Percentiles rank a stretch among this genome's conserved stretches.
phyloP scores from a whole-genome alignment of 2,888 invertebrate species.

The Abrostola tripartita region DNA sequence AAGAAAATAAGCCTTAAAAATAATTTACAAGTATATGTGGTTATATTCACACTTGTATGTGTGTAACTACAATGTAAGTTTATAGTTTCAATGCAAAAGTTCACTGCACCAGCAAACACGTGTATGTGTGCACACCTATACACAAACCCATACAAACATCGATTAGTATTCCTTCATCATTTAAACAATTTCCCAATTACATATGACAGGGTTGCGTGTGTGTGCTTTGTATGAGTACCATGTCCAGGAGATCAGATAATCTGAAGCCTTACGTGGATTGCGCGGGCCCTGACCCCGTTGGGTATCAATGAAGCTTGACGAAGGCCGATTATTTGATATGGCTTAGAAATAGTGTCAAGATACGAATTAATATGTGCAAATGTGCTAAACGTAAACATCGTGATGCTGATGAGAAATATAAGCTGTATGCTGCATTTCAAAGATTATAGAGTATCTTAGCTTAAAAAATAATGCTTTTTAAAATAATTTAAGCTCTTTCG shows the following conservation, averaged over 20 bases:
- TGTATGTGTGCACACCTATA: neutral
- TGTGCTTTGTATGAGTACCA: conserved; percentile 44
- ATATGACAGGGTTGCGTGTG: conserved; percentile 30
- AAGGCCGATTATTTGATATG: conserved; percentile 43
- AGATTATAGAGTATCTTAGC: too few species aligned
- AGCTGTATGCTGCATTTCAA: too few species aligned
- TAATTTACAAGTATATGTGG: too few species aligned
- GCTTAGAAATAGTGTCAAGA: conserved; percentile 47
- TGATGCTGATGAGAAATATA: neutral
- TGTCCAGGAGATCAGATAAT: conserved; percentile 55
- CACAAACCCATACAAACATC: neutral
- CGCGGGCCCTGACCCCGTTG: conserved; percentile 48
- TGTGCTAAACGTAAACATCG: conserved; percentile 6
- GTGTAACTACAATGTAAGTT: conserved; percentile 23
- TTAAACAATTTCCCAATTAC: conserved; percentile 48
- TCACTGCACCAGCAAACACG: conserved; percentile 28
- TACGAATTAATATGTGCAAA: conserved; percentile 24
- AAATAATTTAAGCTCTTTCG: too few species aligned
- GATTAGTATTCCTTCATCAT: conserved; percentile 45
- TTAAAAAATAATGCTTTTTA: too few species aligned
- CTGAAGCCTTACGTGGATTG: conserved; percentile 50
- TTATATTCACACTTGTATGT: conserved; percentile 4
- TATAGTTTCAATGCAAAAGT: conserved; percentile 39
- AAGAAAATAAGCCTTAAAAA: too few species aligned
- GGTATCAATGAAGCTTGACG: conserved; percentile 42